phyloP scores from a whole-genome alignment of 2,888 invertebrate species.

The Parochlus steinenii region DNA sequence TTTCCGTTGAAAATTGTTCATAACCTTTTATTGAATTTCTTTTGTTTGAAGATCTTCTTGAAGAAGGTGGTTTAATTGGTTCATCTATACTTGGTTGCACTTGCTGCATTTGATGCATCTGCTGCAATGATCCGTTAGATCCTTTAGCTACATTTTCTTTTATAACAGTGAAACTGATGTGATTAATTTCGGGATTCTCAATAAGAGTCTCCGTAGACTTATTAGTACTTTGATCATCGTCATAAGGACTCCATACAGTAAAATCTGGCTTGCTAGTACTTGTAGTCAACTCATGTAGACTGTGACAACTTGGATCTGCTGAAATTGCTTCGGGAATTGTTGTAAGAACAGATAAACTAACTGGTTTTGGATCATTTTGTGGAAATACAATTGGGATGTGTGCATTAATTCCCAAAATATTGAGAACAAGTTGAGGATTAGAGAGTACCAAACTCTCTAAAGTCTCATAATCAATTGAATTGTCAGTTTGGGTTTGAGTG shows the following conservation, averaged over 20 bases:
- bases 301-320: slow-evolving; percentile 8
- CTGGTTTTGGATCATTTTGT: background rate
- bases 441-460: slow-evolving; percentile 39
- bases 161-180: slow-evolving; percentile 3
- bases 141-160: slow-evolving; percentile 4
- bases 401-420: slow-evolving; percentile 55
- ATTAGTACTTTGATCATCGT: slow-evolving; percentile 4
- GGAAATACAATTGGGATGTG: slow-evolving; percentile 17
- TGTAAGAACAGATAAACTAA: slow-evolving; percentile 4
- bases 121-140: too few relatives aligned
- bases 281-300: slow-evolving; percentile 9
- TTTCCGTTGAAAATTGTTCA: too few relatives aligned
- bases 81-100: background rate
- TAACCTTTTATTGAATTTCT: too few relatives aligned
- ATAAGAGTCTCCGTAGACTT: slow-evolving; percentile 8
- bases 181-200: background rate
- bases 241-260: slow-evolving; percentile 8
- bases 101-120: too few relatives aligned
- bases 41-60: too few relatives aligned
- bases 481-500: slow-evolving; percentile 27
- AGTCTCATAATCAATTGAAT: slow-evolving; percentile 26
- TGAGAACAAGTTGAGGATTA: slow-evolving; percentile 55
- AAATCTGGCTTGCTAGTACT: background rate
- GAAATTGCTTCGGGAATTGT: slow-evolving; percentile 12
- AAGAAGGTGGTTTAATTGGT: background rate